Conservation (phyloP, 2,888 invertebrate genomes). For the Dorcus hopei region DNA sequence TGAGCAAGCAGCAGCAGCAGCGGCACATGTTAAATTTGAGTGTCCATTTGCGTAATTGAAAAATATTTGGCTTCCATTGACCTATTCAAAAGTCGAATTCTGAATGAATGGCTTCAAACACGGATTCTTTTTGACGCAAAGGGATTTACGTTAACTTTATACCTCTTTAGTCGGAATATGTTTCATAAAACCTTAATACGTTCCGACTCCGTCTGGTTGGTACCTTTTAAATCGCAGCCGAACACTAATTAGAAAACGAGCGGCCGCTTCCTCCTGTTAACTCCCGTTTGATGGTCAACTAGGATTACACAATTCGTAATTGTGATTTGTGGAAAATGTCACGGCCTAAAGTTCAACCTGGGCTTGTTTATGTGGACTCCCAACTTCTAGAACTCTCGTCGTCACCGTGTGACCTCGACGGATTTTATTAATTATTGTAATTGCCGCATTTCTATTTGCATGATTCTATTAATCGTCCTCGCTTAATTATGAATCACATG, state of each 20-base stretch:
- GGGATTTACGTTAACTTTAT: constrained; percentile 38
- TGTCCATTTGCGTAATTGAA: constrained; percentile 50
- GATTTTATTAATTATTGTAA: constrained; percentile 38
- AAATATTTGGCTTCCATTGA: constrained; percentile 44
- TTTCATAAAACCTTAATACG: constrained; percentile 23
- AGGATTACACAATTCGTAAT: constrained; percentile 43
- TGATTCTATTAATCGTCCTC: neutral
- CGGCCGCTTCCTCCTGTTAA: neutral
- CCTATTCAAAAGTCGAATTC: constrained; percentile 47
- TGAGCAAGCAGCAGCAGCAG: constrained; percentile 12
- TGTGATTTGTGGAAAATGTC: constrained; percentile 43
- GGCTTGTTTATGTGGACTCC: constrained; percentile 27
- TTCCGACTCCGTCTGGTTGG: neutral
- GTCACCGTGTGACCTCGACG: constrained; percentile 37
- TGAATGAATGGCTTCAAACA: constrained; percentile 42
- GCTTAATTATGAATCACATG: neutral
- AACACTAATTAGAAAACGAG: constrained; percentile 9
- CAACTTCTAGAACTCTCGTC: constrained; percentile 28
- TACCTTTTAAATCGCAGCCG: constrained; percentile 1
- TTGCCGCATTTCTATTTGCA: constrained; percentile 18
- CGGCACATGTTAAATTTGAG: constrained; percentile 39
- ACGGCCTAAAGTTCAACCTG: constrained; percentile 42
- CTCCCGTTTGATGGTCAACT: constrained; percentile 19
- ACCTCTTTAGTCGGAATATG: constrained; percentile 24
- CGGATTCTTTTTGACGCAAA: constrained; percentile 42